phyloP scores from a whole-genome alignment of 2,113 vertebrate species.

The Ondatra zibethicus region DNA sequence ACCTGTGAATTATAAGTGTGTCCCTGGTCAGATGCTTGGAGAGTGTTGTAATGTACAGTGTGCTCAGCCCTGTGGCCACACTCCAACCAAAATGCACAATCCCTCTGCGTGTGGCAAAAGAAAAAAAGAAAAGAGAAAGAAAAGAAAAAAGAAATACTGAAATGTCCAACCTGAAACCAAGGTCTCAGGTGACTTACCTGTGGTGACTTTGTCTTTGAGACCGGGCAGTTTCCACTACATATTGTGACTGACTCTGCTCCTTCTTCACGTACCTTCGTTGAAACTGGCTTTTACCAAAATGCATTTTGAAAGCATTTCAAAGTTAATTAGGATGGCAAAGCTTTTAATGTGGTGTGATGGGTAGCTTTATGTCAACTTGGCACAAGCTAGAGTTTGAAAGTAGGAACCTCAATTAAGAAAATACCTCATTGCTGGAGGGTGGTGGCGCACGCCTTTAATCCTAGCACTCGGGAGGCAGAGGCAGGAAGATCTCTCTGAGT shows the following conservation, averaged over 20 bases:
- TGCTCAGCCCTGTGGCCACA: neutral
- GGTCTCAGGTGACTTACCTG: neutral
- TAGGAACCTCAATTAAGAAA: neutral
- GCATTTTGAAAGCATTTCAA: constrained; percentile 15
- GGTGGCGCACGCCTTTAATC: too few species aligned
- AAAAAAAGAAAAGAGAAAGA: too few species aligned
- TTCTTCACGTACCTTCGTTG: neutral
- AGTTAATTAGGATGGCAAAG: neutral
- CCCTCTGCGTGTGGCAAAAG: neutral
- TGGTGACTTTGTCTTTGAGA: constrained; percentile 28
- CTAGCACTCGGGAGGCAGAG: too few species aligned
- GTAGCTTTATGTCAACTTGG: neutral
- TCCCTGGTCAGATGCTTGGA: neutral
- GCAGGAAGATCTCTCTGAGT: too few species aligned
- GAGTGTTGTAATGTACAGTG: neutral
- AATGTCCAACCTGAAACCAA: neutral
- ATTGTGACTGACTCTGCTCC: neutral
- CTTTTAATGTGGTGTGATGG: neutral
- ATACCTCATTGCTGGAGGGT: neutral
- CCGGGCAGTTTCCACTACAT: neutral
- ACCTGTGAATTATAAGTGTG: constrained; percentile 16
- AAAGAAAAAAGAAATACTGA: neutral
- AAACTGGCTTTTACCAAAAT: neutral
- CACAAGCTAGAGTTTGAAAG: neutral
- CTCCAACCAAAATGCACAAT: neutral